Conservation (phyloP, 2,888 invertebrate genomes). For the Trimorus sp. region DNA sequence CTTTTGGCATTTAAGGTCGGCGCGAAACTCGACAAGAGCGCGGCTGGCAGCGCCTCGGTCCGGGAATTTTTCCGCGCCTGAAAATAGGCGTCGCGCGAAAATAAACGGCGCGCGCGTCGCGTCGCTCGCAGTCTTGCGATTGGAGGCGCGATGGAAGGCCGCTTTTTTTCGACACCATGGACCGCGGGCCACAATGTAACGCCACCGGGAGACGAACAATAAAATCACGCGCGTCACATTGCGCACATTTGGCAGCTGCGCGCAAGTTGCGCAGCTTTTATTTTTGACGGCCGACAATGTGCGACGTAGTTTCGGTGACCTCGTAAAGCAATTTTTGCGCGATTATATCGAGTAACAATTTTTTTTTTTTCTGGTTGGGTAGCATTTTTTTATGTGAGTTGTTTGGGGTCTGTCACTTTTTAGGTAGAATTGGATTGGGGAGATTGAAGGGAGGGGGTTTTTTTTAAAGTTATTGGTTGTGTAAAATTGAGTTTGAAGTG, state of each 20-base stretch:
- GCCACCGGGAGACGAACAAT: neutral
- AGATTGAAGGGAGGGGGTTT: too few relatives aligned
- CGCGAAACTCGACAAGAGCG: conserved; percentile 65
- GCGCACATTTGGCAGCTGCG: conserved; percentile 20
- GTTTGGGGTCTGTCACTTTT: too few relatives aligned
- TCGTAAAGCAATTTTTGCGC: neutral
- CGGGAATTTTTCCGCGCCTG: conserved; percentile 69
- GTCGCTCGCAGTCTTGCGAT: conserved; percentile 57
- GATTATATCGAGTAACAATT: too few relatives aligned
- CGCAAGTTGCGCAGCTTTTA: conserved; percentile 37
- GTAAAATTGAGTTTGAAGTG: too few relatives aligned
- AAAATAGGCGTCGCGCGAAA: conserved; percentile 71
- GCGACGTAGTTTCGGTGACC: conserved; percentile 1
- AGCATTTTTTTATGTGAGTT: too few relatives aligned
- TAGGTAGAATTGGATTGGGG: too few relatives aligned
- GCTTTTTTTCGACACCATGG: conserved; percentile 55
- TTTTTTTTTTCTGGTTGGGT: too few relatives aligned
- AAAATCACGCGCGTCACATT: conserved; percentile 18
- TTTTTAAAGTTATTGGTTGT: too few relatives aligned
- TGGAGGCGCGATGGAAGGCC: conserved; percentile 47
- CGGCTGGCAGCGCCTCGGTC: conserved; percentile 68
- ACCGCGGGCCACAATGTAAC: conserved; percentile 49
- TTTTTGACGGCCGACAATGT: conserved; percentile 19
- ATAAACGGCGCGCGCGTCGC: conserved; percentile 64
- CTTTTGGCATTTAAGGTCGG: conserved; percentile 64